Conservation (phyloP, 2,797 vertebrate genomes). For the Pangasius djambal region DNA sequence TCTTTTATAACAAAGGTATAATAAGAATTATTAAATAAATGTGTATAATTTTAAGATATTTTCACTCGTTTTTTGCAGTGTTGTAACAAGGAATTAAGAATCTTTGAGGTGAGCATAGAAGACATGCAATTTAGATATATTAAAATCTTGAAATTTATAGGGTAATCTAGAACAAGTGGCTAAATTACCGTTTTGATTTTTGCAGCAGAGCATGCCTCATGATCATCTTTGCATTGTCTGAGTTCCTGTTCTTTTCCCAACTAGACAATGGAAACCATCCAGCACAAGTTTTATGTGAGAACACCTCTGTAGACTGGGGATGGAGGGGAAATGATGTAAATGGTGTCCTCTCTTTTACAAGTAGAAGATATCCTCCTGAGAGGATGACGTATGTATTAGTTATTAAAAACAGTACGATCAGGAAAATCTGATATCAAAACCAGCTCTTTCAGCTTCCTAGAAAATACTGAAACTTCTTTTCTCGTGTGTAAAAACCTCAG, state of each 20-base stretch:
- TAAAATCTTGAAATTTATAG: neutral
- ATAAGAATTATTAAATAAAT: neutral
- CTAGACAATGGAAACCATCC: neutral
- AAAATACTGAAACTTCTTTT: constrained; percentile 6
- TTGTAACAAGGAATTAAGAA: neutral
- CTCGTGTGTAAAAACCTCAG: constrained; percentile 17
- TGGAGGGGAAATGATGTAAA: neutral
- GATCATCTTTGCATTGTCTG: constrained; percentile 3
- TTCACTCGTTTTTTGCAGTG: neutral
- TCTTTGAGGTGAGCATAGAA: neutral
- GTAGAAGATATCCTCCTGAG: constrained; percentile 1
- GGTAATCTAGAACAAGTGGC: neutral
- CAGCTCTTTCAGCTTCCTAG: constrained; percentile 35
- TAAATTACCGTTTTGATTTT: neutral
- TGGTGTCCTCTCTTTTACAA: constrained; percentile 47
- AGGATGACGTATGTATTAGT: constrained; percentile 27
- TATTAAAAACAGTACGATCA: constrained; percentile 34
- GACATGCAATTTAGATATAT: neutral
- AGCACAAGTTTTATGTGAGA: neutral
- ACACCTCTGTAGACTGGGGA: neutral
- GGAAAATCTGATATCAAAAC: constrained; percentile 51
- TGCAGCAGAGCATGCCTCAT: neutral
- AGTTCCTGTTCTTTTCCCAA: constrained; percentile 14
- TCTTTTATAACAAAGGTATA: neutral
- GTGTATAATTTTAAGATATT: neutral